Evolutionary conservation across 1,140 invertebrate species (phyloP), one percentile per base, ranked within the genome.

Genomic region (Acyrthosiphon pisum): DNA sequence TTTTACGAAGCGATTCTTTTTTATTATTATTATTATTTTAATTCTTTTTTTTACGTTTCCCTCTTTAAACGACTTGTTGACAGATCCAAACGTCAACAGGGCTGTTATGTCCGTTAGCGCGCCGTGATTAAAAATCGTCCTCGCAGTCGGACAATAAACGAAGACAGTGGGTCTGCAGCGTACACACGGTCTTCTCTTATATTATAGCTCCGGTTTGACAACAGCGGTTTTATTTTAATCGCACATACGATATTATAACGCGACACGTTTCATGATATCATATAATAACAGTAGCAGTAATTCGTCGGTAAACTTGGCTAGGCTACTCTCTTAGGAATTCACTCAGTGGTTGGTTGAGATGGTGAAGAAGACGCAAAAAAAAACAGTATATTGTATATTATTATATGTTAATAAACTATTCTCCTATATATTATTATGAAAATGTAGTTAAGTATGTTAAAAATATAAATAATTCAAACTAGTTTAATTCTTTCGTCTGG

Each of bases 181-280:
- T 84, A 44, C 30, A 20, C 44, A 7, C 2, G 6, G 44, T 26
- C 26, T 86, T 30, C 9, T 48, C 44, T 86, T 86, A n/a, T 86
- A 53, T 53, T 89, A 89, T 89, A 53, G 37, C 89, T 26, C 90
- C 37, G 90, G 37, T 76, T 46, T n/a, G 90, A 83, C 56, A 68
- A 91, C 60, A 91, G 68, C 56, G 68, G 56, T 91, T 91, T 91
- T 91, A 91, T 91, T 91, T 91, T 91, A 50, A 91, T 76, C 90
- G 37, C n/a, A 48, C 68, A 37, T 37, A 89, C 30, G 22, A 89
- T 50, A 35, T n/a, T 37, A n/a, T 18, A 56, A 37, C 35, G n/a
- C 30, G n/a, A 76, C 60, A 89, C 35, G 50, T 89, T 76, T 8
- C 11, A 22, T 22, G 23, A 53, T 89, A 53, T 37, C 26, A 23